Conservation (phyloP, 2,113 vertebrate genomes). For the Gadus chalcogrammus region DNA sequence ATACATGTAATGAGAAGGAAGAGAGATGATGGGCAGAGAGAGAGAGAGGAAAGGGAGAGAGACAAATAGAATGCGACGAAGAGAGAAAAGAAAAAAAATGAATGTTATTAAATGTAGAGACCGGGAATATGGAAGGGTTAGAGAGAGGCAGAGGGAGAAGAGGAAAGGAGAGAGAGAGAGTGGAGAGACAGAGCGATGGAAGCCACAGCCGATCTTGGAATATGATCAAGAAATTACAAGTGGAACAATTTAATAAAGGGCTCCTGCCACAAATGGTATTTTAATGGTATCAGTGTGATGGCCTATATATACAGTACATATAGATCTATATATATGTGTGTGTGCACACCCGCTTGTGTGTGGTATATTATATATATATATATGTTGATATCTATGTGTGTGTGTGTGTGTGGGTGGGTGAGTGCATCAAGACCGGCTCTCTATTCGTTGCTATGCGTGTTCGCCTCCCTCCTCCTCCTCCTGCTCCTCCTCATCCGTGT, state of each 20-base stretch:
- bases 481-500: neutral
- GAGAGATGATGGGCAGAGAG: neutral
- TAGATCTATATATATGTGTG: too few relatives aligned
- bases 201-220: constrained; percentile 49
- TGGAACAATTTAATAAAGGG: constrained; percentile 51
- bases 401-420: too few relatives aligned
- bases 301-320: constrained; percentile 12
- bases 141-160: neutral
- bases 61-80: neutral
- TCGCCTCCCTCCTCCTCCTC: too few relatives aligned
- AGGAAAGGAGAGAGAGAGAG: neutral
- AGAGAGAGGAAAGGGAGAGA: neutral
- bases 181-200: neutral
- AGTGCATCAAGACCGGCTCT: neutral
- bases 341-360: too few relatives aligned
- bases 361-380: too few relatives aligned
- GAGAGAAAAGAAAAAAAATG: neutral
- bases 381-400: too few relatives aligned
- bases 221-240: constrained; percentile 46
- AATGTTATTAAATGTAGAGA: neutral
- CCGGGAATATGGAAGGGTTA: neutral
- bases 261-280: constrained; percentile 36
- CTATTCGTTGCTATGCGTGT: neutral
- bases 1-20: neutral
- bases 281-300: constrained; percentile 26